Evolutionary conservation across 2,888 invertebrate genomes (phyloP), one percentile per base, ranked within the genome.

Genomic region (Zaprionus obscuricornis): DNA sequence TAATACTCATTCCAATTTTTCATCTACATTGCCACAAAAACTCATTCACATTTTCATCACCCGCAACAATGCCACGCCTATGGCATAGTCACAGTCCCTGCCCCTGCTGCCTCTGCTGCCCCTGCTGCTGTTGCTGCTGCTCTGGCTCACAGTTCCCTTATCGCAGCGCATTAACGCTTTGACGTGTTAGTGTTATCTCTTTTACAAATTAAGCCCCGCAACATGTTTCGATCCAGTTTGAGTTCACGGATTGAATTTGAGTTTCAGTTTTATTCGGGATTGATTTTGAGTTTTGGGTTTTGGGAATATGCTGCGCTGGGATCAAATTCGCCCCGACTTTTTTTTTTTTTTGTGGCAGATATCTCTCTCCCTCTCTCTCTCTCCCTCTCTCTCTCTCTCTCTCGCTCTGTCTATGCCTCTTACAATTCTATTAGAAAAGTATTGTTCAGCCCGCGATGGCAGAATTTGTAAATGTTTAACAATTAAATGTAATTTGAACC

Each of bases 101-200:
- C 1, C n/a, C 13, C 10, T 16, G 11, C 40, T 20, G 20, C 11
- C 22, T 13, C 22, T 16, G 11, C 33, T 5, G 4, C 1, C n/a
- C 11, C 6, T 8, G 7, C 10, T 24, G 17, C 22, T 34, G 34
- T 34, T 13, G 3, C 34, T 14, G n/a, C n/a, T n/a, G n/a, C n/a
- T n/a, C n/a, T n/a, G n/a, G n/a, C n/a, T n/a, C n/a, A n/a, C n/a
- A n/a, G n/a, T n/a, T n/a, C 13, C 31, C 27, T 11, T 34, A 6
- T 3, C 22, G 4, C 11, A 8, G 7, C 10, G 52, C 56, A 57
- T 49, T 55, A 51, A 55, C 52, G 67, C 68, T 67, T 65, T 79
- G 81, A 79, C 81, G 83, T 81, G 79, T 74, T 79, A 83, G 83
- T 79, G 79, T 83, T 81, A 79, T 83, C 79, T 79, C 57, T 71